Evolutionary conservation across 2,888 invertebrate species (phyloP), one percentile per base, ranked within the genome.

Genomic region (Sepiola atlantica): DNA sequence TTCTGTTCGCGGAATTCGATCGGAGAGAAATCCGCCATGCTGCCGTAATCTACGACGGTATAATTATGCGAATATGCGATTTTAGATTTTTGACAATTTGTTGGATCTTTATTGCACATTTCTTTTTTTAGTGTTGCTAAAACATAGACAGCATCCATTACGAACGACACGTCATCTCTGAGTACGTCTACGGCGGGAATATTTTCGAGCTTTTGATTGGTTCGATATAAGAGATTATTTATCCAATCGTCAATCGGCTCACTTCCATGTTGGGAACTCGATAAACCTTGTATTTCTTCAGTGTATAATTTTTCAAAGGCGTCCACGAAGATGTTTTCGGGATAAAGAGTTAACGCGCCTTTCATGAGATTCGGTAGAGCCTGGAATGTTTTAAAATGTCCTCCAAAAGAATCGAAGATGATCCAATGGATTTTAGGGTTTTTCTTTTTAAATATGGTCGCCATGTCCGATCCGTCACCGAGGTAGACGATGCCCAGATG

Each of bases 401-500:
- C 95, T 35, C 96, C 96, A 16, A 96, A 95, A 54, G 95, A 95
- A 92, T 96, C 96, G 0, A 96, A 95, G 94, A 96, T 95, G 14
- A 96, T 94, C 95, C 96, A 96, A 54, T 95, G 95, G 35, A 96
- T 94, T 32, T 95, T 94, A 32, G 94, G 55, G 91, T 95, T 90
- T 28, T 35, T 45, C 12, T 54, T n/a, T 90, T 35, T 54, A 93
- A 35, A n/a, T 92, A 96, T 94, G 57, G 94, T 93, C 91, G 94
- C 94, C 45, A 95, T 95, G 18, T 94, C 94, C 45, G 94, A 95
- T 61, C 94, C 92, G 18, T 94, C 93, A 18, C 96, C 97, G 93
- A 96, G 95, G 94, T 96, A 96, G 28, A 96, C 95, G 24, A 96
- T 96, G 0, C 95, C 95, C 24, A 96, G 61, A 6, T 95, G 95